A percentile compares a stretch with the other conserved stretches of the same genome.
These are phyloP conservation scores for Syngnathus typhle DNA, from an alignment of 2,113 vertebrate species.

Conservation along the genomic window DNA sequence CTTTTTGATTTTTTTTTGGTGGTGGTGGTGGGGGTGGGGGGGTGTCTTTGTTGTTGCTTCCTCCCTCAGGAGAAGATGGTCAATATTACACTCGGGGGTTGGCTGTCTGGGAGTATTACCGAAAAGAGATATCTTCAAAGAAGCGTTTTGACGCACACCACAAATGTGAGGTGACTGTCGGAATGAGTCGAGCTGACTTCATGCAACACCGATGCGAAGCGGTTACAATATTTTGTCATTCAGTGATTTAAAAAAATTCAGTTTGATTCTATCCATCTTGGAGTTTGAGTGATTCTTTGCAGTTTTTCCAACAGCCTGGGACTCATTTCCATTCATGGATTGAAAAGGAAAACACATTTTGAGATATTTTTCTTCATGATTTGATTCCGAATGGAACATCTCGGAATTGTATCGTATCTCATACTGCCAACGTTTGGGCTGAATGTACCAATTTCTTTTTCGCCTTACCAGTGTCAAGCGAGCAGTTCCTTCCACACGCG, in stretches of 20 bases:
- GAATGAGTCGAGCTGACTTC: neutral
- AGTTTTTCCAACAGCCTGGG: neutral
- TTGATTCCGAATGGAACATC: neutral
- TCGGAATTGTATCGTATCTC: neutral
- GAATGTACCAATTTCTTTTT: constrained; percentile 14
- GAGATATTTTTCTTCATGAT: neutral
- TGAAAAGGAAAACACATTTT: neutral
- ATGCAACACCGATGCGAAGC: too few relatives aligned
- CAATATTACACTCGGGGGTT: constrained; percentile 22
- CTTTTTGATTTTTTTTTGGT: constrained; percentile 32
- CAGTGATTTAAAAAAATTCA: neutral
- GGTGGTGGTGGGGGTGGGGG: neutral
- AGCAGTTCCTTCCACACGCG: constrained; percentile 94
- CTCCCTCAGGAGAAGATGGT: constrained; percentile 15
- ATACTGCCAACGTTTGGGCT: constrained; percentile 3
- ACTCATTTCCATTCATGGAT: neutral
- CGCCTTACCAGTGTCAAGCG: constrained; percentile 64
- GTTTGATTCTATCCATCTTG: neutral
- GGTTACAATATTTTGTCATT: neutral
- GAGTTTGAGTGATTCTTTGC: too few relatives aligned
- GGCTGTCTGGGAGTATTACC: constrained; percentile 24
- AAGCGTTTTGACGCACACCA: neutral
- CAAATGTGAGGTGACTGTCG: neutral
- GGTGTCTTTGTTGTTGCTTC: constrained; percentile 3
- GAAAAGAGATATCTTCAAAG: constrained; percentile 23